Conservation (phyloP, 2,888 invertebrate genomes). For the Atrina japonica region DNA sequence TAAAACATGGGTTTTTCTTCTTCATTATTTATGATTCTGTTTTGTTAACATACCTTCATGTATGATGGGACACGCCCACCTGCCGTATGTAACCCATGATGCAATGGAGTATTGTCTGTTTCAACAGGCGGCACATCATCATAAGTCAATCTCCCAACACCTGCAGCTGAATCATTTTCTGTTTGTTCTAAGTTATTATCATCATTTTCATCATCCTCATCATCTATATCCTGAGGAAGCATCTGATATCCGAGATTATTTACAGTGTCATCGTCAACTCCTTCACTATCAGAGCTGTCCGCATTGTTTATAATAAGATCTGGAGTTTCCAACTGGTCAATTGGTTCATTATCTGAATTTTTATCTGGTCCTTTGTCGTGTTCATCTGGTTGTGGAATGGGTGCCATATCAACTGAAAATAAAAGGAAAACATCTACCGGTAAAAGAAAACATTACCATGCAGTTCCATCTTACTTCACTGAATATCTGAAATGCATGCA, state of each 20-base stretch:
- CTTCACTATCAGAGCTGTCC: slow-evolving; percentile 55
- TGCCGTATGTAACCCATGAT: slow-evolving; percentile 14
- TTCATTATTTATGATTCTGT: too few species aligned
- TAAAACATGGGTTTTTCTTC: too few species aligned
- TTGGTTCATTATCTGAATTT: slow-evolving; percentile 29
- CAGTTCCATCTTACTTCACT: too few species aligned
- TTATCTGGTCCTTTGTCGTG: slow-evolving; percentile 42
- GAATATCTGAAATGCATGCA: too few species aligned
- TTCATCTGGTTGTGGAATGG: slow-evolving; percentile 52
- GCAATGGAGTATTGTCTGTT: slow-evolving; percentile 5
- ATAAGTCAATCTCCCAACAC: slow-evolving; percentile 8
- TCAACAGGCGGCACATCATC: slow-evolving; percentile 10
- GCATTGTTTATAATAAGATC: slow-evolving; percentile 55
- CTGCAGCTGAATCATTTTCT: slow-evolving; percentile 21
- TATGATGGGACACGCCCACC: slow-evolving; percentile 44
- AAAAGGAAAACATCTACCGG: too few species aligned
- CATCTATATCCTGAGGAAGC: slow-evolving; percentile 52
- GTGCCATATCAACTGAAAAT: slow-evolving; percentile 42
- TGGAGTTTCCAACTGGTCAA: slow-evolving; percentile 53
- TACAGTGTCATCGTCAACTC: slow-evolving; percentile 45
- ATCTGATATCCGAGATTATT: slow-evolving; percentile 53
- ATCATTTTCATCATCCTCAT: slow-evolving; percentile 32
- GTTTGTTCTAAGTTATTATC: slow-evolving; percentile 33
- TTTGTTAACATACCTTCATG: slow-evolving; percentile 47
- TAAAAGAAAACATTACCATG: too few species aligned